Base-by-base conservation (phyloP, 2,797 vertebrate genomes). In the Ispidina picta region DNA sequence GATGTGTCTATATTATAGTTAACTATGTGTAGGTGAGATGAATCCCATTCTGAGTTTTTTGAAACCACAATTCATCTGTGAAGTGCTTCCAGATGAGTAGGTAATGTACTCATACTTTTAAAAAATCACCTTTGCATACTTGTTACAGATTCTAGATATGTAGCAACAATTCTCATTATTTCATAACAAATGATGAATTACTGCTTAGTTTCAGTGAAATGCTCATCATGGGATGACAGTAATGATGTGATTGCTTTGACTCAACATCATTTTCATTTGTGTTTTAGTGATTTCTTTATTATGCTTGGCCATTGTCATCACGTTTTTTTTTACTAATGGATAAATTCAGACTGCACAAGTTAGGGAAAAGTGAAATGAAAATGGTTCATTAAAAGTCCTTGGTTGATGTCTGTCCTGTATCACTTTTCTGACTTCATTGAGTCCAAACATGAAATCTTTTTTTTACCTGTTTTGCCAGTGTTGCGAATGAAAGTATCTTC, bases 391-490 rank as follows among this genome's bases (percentile, higher is more conserved):
- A 26, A 44, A 58, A 79, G 64, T 86, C 60, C 22, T 74, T 51
- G 15, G 4, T 8, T 78, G 20, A 7, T 68, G 22, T 12, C 31
- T 8, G 0, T 21, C 26, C 65, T 55, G 5, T 5, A 72, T 31
- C 15, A 63, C 5, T 84, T 81, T 37, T 58, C 33, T 72, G 29
- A 95, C 14, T 20, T 84, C 72, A 59, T 39, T 87, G 91, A 85
- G 14, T 68, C 12, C 44, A 62, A 71, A 86, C 25, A 88, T 10
- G 63, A 88, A 81, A 58, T 88, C n/a, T 62, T 46, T 58, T 97
- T 94, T 58, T 97, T 94, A 99, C 99, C 99, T 74, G 99, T 99
- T 98, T 99, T 99, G 39, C 99, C 99, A 65, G 99, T 98, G 64
- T 99, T 99, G 79, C 97, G 98, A 94, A 99, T 98, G 94, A 97